These are phyloP conservation scores for Plutella xylostella DNA, from an alignment of 2,888 invertebrate genomes.

Conservation along the genomic window DNA sequence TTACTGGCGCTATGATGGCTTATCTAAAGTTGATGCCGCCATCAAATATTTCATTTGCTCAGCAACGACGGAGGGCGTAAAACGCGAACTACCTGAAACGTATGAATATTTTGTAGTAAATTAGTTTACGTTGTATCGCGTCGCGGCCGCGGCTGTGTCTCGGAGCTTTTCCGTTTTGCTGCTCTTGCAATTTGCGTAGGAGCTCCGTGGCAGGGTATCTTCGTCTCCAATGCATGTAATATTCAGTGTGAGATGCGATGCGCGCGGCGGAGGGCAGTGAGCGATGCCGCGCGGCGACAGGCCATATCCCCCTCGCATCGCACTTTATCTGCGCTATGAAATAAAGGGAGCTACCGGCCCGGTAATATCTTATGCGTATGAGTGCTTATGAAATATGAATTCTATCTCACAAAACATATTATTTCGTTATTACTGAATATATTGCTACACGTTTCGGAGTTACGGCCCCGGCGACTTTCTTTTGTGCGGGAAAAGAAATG, in stretches of 20 bases:
- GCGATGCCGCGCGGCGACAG: too few species aligned
- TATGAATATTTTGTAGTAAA: slow-evolving; percentile 9
- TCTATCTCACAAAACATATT: slow-evolving; percentile 63
- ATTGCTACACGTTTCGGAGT: slow-evolving; percentile 49
- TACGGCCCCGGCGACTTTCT: slow-evolving; percentile 33
- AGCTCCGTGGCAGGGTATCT: slow-evolving; percentile 42
- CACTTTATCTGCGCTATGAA: slow-evolving; percentile 57
- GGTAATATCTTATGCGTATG: slow-evolving; percentile 58
- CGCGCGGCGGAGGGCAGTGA: too few species aligned
- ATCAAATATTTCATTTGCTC: slow-evolving; percentile 41
- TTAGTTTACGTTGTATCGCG: slow-evolving; percentile 2
- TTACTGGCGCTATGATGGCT: slow-evolving; percentile 35
- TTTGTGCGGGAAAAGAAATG: background rate
- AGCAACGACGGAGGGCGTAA: slow-evolving; percentile 18
- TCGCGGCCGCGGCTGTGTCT: too few species aligned
- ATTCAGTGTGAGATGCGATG: slow-evolving; percentile 54
- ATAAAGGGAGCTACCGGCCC: slow-evolving; percentile 52
- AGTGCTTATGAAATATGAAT: slow-evolving; percentile 67
- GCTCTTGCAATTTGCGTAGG: too few species aligned
- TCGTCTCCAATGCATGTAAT: slow-evolving; percentile 52
- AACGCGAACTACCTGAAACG: slow-evolving; percentile 11
- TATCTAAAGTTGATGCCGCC: slow-evolving; percentile 33
- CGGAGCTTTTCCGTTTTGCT: too few species aligned
- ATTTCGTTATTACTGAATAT: slow-evolving; percentile 62
- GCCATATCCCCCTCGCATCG: slow-evolving; percentile 46